Evolutionary conservation across 53 echinoderm and acorn worm species (phyloP).

Genomic region (Temnopleurus reevesii): DNA sequence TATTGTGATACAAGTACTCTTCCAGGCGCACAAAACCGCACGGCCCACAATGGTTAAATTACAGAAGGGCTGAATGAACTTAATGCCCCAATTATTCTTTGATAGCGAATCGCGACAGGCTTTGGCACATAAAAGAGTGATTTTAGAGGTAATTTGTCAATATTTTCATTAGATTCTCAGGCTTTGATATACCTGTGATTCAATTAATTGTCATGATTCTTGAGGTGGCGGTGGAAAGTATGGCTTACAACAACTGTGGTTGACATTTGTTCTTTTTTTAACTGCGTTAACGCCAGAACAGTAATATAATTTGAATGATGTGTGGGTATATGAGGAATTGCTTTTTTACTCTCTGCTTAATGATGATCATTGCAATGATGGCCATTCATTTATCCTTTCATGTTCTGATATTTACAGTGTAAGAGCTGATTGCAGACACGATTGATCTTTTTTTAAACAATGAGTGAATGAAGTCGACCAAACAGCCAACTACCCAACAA

Average conservation of each 20-base stretch:
- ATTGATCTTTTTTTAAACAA: too few relatives aligned
- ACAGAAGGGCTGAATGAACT: constrained; percentile 7
- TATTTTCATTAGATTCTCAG: constrained; percentile 32
- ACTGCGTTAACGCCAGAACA: neutral
- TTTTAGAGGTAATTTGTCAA: constrained; percentile 43
- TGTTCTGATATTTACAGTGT: too few relatives aligned
- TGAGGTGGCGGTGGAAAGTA: neutral
- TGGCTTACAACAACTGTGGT: neutral
- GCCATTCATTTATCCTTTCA: too few relatives aligned
- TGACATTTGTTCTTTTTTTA: neutral
- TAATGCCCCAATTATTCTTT: constrained; percentile 40
- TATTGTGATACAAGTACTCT: neutral
- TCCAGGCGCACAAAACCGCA: constrained; percentile 30
- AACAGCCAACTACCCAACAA: too few relatives aligned
- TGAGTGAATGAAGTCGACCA: too few relatives aligned
- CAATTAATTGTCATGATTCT: constrained; percentile 14
- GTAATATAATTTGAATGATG: neutral
- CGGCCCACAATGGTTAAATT: constrained; percentile 17
- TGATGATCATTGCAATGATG: too few relatives aligned
- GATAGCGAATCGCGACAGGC: neutral
- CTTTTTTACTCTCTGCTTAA: too few relatives aligned
- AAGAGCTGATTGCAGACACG: too few relatives aligned
- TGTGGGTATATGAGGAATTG: too few relatives aligned
- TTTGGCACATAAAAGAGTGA: neutral
- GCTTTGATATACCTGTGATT: constrained; percentile 37